Base-by-base conservation (phyloP, 2,797 vertebrate genomes). In the Anguilla anguilla region DNA sequence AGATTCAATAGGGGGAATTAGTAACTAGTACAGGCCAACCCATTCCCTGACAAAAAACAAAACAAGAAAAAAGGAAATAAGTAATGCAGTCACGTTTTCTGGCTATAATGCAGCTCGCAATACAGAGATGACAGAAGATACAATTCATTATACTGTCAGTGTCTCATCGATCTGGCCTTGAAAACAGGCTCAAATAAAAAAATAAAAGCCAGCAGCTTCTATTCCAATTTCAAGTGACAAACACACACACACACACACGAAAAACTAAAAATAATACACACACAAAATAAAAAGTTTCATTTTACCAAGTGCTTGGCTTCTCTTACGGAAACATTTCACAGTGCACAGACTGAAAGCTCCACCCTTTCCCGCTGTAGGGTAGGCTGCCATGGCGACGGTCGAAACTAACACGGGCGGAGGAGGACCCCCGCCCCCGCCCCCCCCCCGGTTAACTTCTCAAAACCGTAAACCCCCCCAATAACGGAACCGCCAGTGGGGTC, bases 381-480 rank as follows among this genome's bases (percentile, higher is more conserved):
- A 25, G 61, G 22, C 22, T 67, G 61, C 3, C 19, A n/a, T 3
- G 25, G 61, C 1, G 61, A n/a, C 43, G 15, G 55, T 43, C 39
- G 61, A 39, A 83, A 61, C 35, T 55, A 55, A 53, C 0, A 3
- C n/a, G 0, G 11, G 7, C 0, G 2, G 3, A 35, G 74, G 93
- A 93, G 94, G 94, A 90, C 10, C 49, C 28, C 91, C 91, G n/a
- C n/a, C n/a, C n/a, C n/a, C n/a, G n/a, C n/a, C n/a, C 10, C 49
- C 28, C 91, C 91, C 85, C n/a, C 25, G 43, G 49, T 35, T 39
- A 49, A 10, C 46, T 55, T 35, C 53, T 77, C 43, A 7, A 19
- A 22, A 39, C 22, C 77, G 7, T 74, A 13, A 13, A 31, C 31
- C 31, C 31, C 11, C 25, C 39, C 31, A 4, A 0, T 22, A 81